Base-by-base conservation (phyloP, 2,797 vertebrate species). In the Eulemur rubriventer region DNA sequence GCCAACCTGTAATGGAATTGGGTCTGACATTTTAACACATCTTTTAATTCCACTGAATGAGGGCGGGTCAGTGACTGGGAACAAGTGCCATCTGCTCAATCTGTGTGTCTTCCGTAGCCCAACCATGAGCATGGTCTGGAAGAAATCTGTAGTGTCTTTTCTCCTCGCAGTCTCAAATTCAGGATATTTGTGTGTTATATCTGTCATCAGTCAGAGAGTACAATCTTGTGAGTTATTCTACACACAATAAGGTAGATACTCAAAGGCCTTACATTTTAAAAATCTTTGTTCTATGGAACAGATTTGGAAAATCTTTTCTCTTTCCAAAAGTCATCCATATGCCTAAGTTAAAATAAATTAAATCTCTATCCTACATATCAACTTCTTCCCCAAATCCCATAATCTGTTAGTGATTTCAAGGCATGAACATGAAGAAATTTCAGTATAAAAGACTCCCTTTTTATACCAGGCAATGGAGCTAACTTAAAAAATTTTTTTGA, bases 401-500 rank as follows among this genome's bases (percentile, higher is more conserved):
- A 50, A 65, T 59, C 76, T 93, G 7, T 80, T 43, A 87, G 33
- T 87, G 57, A 79, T 59, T 89, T 86, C 76, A 94, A 65, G 65
- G 8, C 41, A 67, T 55, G 1, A 78, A 78, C 14, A 65, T 73
- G 76, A 89, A 89, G n/a, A 89, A 82, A 80, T 61, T 38, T 94
- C 30, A 67, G 5, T 52, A 72, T 70, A 38, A 89, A 80, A 63
- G 35, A n/a, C 17, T 96, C 28, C 43, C 24, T 35, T 95, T 96
- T 89, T 57, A 73, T 14, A 67, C 10, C 20, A 48, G 26, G 41
- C 48, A 79, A 59, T 50, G 38, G 48, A 35, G 20, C 48, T 94
- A 91, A 76, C 88, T 91, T 95, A 81, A n/a, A 81, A 94, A 55
- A 65, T n/a, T 70, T 87, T 52, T 91, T 69, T 59, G 33, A 76